Base-by-base conservation (phyloP, 1,140 invertebrate species). In the Sycophila sp. region DNA sequence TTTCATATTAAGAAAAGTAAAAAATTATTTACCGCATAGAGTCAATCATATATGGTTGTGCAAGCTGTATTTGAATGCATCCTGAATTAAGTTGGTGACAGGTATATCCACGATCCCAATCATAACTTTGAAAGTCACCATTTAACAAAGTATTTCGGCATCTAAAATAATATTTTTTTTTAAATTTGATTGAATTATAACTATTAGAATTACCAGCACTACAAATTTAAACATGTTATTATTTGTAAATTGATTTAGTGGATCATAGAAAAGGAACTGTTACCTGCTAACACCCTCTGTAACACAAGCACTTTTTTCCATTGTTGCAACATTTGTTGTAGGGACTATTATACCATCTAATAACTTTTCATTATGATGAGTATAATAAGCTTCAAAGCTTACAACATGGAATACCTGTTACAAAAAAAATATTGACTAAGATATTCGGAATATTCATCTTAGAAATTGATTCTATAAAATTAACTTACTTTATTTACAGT, bases 51-150 rank as follows among this genome's bases (percentile, higher is more conserved):
- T 98, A 99, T 1, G 98, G 98, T 86, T 99, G 98, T 19, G 96
- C 95, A 69, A 99, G 89, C 87, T 99, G 97, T 65, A 99, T 92
- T 71, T 96, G 89, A 80, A 99, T 99, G 71, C 93, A 91, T 32
- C 98, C 97, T 78, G 94, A 96, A 72, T 97, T 97, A 40, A 99
- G 87, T 87, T 99, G 98, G 89, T 99, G 98, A 85, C 97, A 99
- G 2, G 97, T 99, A 85, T 99, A 99, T 53, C 98, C 96, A 72
- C 93, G 95, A 84, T 99, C 97, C 97, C 97, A 99, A 88, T 99
- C 96, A 86, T 99, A 99, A 82, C 94, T 92, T 73, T 92, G 90
- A 30, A 90, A 95, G 79, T 99, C 95, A 3, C 97, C 97, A 89
- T 99, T 98, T 64, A 99, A 89, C 8, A 99, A 88, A n/a, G 96